Conservation (phyloP, 2,797 vertebrate species). For the Nasua narica region DNA sequence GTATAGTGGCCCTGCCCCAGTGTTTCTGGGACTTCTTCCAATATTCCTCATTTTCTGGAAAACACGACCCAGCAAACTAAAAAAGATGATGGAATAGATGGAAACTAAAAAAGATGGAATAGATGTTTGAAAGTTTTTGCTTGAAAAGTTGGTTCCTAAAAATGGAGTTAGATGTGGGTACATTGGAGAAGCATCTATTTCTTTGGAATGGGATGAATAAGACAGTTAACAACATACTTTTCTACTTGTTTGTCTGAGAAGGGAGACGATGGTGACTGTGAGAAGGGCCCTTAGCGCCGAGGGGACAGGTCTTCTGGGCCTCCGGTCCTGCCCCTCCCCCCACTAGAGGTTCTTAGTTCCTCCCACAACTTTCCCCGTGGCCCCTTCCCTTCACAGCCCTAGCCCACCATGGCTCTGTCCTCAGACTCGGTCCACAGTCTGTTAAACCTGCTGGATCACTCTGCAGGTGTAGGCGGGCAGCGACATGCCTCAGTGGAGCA, state of each 20-base stretch:
- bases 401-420: not conserved
- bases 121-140: not conserved
- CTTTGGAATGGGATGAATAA: not conserved
- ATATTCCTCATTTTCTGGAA: constrained; percentile 22
- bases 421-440: not conserved
- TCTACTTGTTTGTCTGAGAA: not conserved
- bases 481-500: not conserved
- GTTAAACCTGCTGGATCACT: not conserved
- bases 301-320: not conserved
- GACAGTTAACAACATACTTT: not conserved
- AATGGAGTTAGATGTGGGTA: not conserved
- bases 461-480: not conserved
- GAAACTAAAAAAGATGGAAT: not conserved
- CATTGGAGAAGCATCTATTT: not conserved
- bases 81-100: not conserved
- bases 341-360: not conserved
- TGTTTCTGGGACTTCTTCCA: constrained; percentile 19
- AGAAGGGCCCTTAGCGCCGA: too few relatives aligned
- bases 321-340: not conserved
- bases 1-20: not conserved
- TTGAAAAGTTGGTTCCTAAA: constrained; percentile 1
- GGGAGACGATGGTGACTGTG: not conserved
- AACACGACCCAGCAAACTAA: not conserved
- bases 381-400: not conserved
- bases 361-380: not conserved